These are phyloP conservation scores for Fissipunctia ypsillon DNA, from an alignment of 2,888 invertebrate genomes.

Conservation along the genomic window DNA sequence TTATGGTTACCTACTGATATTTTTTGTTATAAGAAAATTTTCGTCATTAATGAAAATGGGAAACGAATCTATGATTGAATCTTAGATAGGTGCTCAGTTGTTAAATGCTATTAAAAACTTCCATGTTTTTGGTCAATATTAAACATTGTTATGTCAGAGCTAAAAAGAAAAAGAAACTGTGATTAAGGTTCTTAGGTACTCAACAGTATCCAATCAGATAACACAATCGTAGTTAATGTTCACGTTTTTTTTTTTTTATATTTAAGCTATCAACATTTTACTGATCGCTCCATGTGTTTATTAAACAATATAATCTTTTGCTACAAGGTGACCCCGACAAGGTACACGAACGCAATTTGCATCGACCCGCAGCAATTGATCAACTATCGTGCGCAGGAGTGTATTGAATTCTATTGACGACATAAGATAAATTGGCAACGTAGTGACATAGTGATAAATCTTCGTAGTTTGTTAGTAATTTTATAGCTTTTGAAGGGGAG, in stretches of 20 bases:
- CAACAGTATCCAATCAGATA: neutral
- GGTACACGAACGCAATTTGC: slow-evolving; percentile 27
- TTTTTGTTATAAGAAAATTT: neutral
- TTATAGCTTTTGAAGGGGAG: neutral
- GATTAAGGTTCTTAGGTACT: neutral
- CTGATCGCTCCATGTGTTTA: slow-evolving; percentile 22
- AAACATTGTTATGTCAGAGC: neutral
- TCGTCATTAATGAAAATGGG: neutral
- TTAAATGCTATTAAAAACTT: neutral
- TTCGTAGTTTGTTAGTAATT: slow-evolving; percentile 17
- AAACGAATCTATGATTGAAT: neutral
- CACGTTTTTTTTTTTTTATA: slow-evolving; percentile 6
- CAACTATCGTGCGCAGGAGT: slow-evolving; percentile 40
- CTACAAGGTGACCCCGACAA: slow-evolving; percentile 30
- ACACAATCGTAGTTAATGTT: neutral
- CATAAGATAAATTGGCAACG: slow-evolving; percentile 33
- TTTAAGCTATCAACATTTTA: neutral
- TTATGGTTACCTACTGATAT: neutral
- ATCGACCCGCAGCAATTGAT: slow-evolving; percentile 32
- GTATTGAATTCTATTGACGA: slow-evolving; percentile 42
- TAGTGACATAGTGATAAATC: slow-evolving; percentile 40
- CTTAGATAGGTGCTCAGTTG: neutral
- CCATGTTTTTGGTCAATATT: too few relatives aligned
- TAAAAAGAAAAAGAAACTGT: neutral
- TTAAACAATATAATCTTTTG: slow-evolving; percentile 10